These are phyloP conservation scores for Myiozetetes cayanensis DNA, from an alignment of 2,113 vertebrate species.

Conservation along the genomic window DNA sequence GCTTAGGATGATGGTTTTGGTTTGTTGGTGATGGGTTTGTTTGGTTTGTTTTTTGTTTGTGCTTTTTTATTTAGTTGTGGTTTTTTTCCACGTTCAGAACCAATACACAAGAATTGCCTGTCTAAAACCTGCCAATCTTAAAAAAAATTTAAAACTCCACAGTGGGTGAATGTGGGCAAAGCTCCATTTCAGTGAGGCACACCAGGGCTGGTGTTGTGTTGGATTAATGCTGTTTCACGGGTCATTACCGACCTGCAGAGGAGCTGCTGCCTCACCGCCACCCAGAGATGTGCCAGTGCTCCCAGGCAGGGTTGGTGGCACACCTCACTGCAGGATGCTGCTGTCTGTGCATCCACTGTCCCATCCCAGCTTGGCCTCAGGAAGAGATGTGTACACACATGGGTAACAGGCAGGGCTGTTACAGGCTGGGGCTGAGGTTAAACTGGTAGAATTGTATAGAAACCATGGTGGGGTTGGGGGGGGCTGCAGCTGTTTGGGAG, in stretches of 20 bases:
- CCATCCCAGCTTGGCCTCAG: background rate
- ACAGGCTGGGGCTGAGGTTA: background rate
- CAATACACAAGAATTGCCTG: background rate
- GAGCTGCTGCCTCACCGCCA: background rate
- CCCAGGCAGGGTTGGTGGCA: background rate
- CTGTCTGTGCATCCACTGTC: fast-evolving
- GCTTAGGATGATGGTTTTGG: background rate
- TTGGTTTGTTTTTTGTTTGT: background rate
- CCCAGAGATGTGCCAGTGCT: background rate
- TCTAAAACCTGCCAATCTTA: background rate
- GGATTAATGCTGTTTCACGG: constrained; percentile 23
- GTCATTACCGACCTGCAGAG: background rate
- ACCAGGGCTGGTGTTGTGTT: background rate
- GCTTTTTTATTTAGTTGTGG: background rate
- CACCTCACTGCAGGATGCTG: fast-evolving
- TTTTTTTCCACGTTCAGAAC: background rate
- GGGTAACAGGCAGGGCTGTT: background rate
- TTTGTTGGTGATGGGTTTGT: background rate
- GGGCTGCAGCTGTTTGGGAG: background rate
- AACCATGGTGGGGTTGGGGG: fast-evolving
- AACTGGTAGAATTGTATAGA: background rate
- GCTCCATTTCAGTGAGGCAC: background rate
- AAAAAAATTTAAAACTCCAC: background rate
- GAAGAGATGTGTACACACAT: fast-evolving
- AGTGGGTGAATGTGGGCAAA: background rate